phyloP scores from a whole-genome alignment of 92 coral and sea anemone genomes.

The Phenganax subtilis region DNA sequence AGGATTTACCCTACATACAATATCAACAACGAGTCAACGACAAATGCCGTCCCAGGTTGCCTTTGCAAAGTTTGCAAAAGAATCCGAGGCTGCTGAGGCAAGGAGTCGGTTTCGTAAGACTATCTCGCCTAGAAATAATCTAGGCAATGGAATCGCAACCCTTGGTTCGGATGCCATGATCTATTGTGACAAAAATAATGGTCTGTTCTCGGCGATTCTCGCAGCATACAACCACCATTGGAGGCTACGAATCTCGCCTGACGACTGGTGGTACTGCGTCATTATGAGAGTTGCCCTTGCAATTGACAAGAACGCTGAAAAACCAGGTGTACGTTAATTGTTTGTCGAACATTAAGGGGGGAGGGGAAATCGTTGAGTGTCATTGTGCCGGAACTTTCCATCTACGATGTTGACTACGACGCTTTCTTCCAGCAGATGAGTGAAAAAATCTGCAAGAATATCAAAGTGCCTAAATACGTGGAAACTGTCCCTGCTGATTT shows the following conservation, averaged over 20 bases:
- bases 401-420: conserved; percentile 21
- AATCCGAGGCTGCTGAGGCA: not conserved
- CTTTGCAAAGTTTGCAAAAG: not conserved
- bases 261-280: conserved; percentile 81
- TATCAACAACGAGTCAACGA: not conserved
- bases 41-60: not conserved
- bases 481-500: conserved; percentile 22
- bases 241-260: conserved; percentile 66
- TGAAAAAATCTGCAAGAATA: not conserved
- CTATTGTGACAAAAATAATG: conserved; percentile 28
- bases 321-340: conserved; percentile 47
- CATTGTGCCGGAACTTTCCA: not conserved
- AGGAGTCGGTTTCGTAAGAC: not conserved
- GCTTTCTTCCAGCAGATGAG: conserved; percentile 2
- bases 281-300: conserved; percentile 53
- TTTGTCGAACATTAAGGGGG: conserved; percentile 57
- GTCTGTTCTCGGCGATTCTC: conserved; percentile 49
- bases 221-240: conserved; percentile 65
- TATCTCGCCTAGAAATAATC: not conserved
- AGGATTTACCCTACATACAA: not conserved
- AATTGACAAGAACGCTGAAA: conserved; percentile 50
- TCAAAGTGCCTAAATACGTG: conserved; percentile 10
- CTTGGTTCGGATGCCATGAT: conserved; percentile 47
- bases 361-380: conserved; percentile 1
- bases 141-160: conserved; percentile 18